These are phyloP conservation scores for Drosophila lutescens DNA, from an alignment of 2,888 invertebrate species.

Conservation along the genomic window DNA sequence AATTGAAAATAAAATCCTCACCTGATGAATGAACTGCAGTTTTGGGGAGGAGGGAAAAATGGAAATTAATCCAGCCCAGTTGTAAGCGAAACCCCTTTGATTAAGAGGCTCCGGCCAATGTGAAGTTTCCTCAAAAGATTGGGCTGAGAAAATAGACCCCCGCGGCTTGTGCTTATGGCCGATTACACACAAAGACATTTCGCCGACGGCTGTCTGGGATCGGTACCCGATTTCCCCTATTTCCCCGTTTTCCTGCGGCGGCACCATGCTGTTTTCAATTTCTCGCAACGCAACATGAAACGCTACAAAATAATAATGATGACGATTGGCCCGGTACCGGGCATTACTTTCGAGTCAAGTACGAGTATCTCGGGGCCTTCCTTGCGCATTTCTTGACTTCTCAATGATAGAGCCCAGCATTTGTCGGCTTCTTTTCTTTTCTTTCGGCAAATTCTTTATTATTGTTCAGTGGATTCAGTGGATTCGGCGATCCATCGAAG, in stretches of 20 bases:
- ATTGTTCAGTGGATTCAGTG: conserved; percentile 44
- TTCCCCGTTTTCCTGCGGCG: conserved; percentile 15
- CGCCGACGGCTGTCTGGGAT: conserved; percentile 55
- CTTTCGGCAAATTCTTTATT: conserved; percentile 65
- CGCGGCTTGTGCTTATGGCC: conserved; percentile 64
- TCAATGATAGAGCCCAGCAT: conserved; percentile 42
- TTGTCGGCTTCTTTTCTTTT: conserved; percentile 63
- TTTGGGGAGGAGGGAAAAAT: background rate
- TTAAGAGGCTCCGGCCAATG: conserved; percentile 17
- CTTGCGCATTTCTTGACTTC: conserved; percentile 71
- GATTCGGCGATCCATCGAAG: conserved; percentile 23
- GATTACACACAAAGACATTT: conserved; percentile 69
- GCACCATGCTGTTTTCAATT: conserved; percentile 77
- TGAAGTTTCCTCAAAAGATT: conserved; percentile 31
- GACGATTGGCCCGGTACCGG: conserved; percentile 47
- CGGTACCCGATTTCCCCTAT: conserved; percentile 2
- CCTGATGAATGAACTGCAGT: conserved; percentile 13
- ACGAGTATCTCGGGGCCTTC: conserved; percentile 30
- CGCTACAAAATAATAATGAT: conserved; percentile 77
- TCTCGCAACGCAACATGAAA: conserved; percentile 72
- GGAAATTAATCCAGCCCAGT: conserved; percentile 13
- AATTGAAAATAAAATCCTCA: conserved; percentile 11
- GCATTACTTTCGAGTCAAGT: conserved; percentile 53
- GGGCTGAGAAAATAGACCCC: conserved; percentile 47
- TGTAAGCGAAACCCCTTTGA: conserved; percentile 55